Base-by-base conservation (phyloP, 2,888 invertebrate species). In the Philereme vetulata region DNA sequence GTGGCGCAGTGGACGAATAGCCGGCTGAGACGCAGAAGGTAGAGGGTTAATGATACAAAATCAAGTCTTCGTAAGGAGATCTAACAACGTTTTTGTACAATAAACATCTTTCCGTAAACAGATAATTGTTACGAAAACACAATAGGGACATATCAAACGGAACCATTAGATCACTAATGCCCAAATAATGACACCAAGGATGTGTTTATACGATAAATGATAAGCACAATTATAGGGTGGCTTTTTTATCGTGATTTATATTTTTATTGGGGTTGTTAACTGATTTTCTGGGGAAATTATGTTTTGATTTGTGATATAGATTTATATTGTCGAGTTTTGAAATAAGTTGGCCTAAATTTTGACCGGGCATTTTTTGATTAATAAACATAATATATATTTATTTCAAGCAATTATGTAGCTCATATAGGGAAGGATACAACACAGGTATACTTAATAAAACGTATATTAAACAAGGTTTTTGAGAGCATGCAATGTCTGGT, bases 141-240 rank as follows among this genome's bases (percentile, higher is more conserved):
- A 47, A 40, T 38, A 6, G 46, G n/a, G 45, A 43, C 48, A 51
- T 54, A 54, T 51, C 54, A 51, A 55, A 62, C 6, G 9, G 36
- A 9, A 21, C 58, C 48, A 60, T 63, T 63, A 60, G 53, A 56
- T 63, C 60, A 60, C 63, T 69, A 67, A 67, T 69, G 62, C 64
- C 38, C 46, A 67, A 63, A 67, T 69, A 69, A 69, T 69, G 67
- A 67, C 60, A 62, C 60, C 56, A 46, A 55, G 47, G 50, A 60
- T 57, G 52, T 65, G 65, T 68, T 64, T 66, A 66, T 53, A 61
- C 52, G 62, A 65, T 60, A 62, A 57, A 54, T 56, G 60, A 66
- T 66, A 60, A 56, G 54, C 11, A 50, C 60, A 67, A 66, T 67
- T 64, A 63, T 56, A 52, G 60, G 64, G 52, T 62, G 53, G 48